Conservation (phyloP, 2,113 vertebrate species). For the Romanogobio albipinnatus region DNA sequence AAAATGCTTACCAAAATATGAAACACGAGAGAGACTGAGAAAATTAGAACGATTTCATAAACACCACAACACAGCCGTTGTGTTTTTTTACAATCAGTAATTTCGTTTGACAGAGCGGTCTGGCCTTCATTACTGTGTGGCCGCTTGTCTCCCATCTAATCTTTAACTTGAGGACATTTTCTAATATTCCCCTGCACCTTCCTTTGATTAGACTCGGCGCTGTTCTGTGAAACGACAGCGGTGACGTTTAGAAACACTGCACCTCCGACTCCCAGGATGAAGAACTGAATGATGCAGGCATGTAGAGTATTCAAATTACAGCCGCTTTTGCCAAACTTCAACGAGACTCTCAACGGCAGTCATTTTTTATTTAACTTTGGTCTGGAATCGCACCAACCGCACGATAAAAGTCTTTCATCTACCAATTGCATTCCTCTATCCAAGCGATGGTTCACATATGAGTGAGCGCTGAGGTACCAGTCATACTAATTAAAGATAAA, state of each 20-base stretch:
- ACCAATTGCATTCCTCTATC: constrained; percentile 56
- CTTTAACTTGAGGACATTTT: constrained; percentile 63
- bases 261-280: constrained; percentile 50
- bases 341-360: background rate
- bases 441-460: constrained; percentile 64
- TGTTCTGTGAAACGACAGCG: constrained; percentile 60
- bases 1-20: background rate
- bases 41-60: background rate
- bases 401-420: constrained; percentile 66
- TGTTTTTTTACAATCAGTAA: constrained; percentile 58
- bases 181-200: constrained; percentile 68
- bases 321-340: background rate
- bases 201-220: constrained; percentile 67
- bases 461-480: constrained; percentile 56
- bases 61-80: constrained; percentile 8
- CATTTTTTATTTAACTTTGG: constrained; percentile 13
- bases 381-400: background rate
- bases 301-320: constrained; percentile 17
- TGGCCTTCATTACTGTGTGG: constrained; percentile 58
- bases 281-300: background rate
- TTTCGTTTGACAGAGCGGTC: constrained; percentile 54
- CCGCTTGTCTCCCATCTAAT: constrained; percentile 27
- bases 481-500: constrained; percentile 70
- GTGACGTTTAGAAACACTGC: constrained; percentile 39
- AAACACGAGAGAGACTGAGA: background rate